Base-by-base conservation (phyloP, 2,797 vertebrate genomes). In the Carapus acus region DNA sequence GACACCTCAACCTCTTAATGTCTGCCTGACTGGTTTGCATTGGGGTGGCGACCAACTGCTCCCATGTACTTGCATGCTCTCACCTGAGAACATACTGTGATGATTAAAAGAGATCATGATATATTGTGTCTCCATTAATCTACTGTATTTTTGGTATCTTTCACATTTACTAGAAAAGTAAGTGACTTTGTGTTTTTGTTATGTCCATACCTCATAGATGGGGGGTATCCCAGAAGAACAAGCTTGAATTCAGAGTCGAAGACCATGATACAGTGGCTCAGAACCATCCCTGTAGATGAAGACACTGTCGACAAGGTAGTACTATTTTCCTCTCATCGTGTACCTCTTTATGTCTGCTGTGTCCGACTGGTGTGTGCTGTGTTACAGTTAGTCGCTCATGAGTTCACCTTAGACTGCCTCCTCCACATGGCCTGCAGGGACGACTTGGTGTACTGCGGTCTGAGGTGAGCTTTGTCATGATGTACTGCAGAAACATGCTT, bases 391-490 rank as follows among this genome's bases (percentile, higher is more conserved):
- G 43, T 91, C 43, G 66, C 60, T 45, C 91, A 94, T 1, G 70
- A 80, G 41, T 96, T 94, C 86, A 92, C 88, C 43, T 84, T 94
- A 73, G 85, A 82, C 19, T 75, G 77, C 69, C 85, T 96, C 54
- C 81, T 93, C 54, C 56, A 54, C 60, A 70, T 80, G 41, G 88
- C 88, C 68, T 88, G 85, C 49, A 84, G 79, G 53, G 92, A 96
- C 1, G 93, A 94, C 65, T 83, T 94, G 63, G 80, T 80, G 60
- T 93, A 94, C 58, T 87, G 86, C 41, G 77, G 68, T 43, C 87
- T 94, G 78, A 92, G 88, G 93, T 94, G 83, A 79, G 71, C 17
- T 20, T 48, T n/a, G n/a, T n/a, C n/a, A n/a, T n/a, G n/a, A n/a
- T n/a, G n/a, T n/a, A n/a, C n/a, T n/a, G n/a, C n/a, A n/a, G n/a